phyloP scores from a whole-genome alignment of 1,140 invertebrate species.

The Pseudomyrmex pallidus region DNA sequence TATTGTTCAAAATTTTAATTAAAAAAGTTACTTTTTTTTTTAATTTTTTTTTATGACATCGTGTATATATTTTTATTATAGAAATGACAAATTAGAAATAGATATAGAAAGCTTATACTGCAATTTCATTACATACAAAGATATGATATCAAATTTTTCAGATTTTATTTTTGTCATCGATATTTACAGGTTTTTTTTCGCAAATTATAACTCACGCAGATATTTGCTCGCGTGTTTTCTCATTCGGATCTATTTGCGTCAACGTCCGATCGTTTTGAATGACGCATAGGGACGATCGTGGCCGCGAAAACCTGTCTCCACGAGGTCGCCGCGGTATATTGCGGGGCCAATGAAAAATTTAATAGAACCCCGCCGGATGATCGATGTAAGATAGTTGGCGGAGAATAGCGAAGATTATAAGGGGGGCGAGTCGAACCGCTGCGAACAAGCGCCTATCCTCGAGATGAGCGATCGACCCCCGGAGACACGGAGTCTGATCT shows the following conservation, averaged over 20 bases:
- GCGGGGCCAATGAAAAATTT: constrained; percentile 77
- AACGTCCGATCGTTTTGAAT: constrained; percentile 31
- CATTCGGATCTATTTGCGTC: constrained; percentile 49
- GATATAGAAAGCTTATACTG: background rate
- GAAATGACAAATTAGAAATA: background rate
- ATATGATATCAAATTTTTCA: background rate
- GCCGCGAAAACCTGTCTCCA: constrained; percentile 26
- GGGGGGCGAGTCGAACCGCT: constrained; percentile 70
- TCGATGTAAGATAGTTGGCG: constrained; percentile 82
- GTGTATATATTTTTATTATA: background rate
- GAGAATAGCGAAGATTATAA: constrained; percentile 82
- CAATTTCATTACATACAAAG: background rate
- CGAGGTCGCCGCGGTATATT: constrained; percentile 46
- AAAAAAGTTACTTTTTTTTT: background rate
- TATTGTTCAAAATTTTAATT: too few species aligned
- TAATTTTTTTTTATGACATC: background rate
- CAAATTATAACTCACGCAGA: background rate
- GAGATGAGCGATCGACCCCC: constrained; percentile 82
- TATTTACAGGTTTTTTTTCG: background rate
- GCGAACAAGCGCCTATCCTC: constrained; percentile 75
- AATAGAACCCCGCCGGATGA: constrained; percentile 79
- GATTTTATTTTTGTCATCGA: background rate
- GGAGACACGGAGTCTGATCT: constrained; percentile 77
- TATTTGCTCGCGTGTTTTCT: constrained; percentile 3
- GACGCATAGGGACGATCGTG: constrained; percentile 19